These are phyloP conservation scores for Paratilapia polleni DNA, from an alignment of 2,113 vertebrate genomes.

Conservation along the genomic window DNA sequence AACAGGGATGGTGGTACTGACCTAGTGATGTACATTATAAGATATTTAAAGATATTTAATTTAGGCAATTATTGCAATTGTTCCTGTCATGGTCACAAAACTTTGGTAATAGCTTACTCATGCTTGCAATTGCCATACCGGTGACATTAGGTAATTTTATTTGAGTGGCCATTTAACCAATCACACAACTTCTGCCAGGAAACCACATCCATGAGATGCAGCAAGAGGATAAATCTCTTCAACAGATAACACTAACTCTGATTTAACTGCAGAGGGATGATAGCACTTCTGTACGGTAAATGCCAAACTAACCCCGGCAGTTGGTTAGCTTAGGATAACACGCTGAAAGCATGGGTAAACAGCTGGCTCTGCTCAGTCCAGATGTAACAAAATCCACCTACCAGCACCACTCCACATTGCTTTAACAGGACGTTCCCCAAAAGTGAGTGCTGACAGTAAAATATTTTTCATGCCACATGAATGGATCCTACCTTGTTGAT, in stretches of 20 bases:
- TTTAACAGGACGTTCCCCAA: not conserved
- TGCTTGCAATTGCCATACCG: conserved; percentile 34
- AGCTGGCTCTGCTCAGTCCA: not conserved
- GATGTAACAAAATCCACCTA: conserved; percentile 7
- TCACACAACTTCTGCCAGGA: not conserved
- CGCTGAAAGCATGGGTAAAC: not conserved
- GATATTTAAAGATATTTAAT: not conserved
- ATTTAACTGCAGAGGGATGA: not conserved
- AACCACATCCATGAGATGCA: not conserved
- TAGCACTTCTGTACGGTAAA: not conserved
- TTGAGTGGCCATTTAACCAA: not conserved
- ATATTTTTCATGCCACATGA: not conserved
- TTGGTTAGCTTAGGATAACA: not conserved
- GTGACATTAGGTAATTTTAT: not conserved
- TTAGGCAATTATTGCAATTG: conserved; percentile 17
- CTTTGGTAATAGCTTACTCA: conserved; percentile 30
- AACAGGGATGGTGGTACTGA: not conserved
- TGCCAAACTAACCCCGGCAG: not conserved
- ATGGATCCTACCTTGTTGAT: not conserved
- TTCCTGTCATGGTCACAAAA: conserved; percentile 21
- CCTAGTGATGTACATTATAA: not conserved
- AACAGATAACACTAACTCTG: not conserved
- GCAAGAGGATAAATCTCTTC: not conserved
- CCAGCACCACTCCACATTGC: not conserved
- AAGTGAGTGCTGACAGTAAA: conserved; percentile 2